Percentiles rank a stretch among this genome's conserved stretches.
These are phyloP conservation scores for Orchestes rusci DNA, from an alignment of 2,888 invertebrate genomes.

Conservation along the genomic window DNA sequence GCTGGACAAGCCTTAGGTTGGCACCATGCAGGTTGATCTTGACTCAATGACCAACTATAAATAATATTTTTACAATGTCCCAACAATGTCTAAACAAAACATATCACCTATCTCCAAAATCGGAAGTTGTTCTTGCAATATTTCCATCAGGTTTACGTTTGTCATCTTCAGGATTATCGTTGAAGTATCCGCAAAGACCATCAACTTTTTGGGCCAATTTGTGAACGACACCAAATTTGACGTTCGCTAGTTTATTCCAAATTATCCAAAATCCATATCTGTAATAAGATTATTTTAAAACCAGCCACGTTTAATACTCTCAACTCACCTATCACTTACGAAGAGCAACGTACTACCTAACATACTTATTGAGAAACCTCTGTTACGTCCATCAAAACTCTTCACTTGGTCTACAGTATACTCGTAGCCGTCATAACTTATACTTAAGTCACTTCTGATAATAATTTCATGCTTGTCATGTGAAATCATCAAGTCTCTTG, in stretches of 20 bases:
- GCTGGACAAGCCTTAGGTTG: slow-evolving; percentile 55
- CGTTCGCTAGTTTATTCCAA: slow-evolving; percentile 56
- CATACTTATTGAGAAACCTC: slow-evolving; percentile 59
- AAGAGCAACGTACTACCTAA: slow-evolving; percentile 65
- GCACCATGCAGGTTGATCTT: slow-evolving; percentile 48
- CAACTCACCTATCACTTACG: slow-evolving; percentile 49
- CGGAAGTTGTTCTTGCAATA: slow-evolving; percentile 53
- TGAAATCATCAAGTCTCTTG: slow-evolving; percentile 55
- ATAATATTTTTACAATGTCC: too few relatives aligned
- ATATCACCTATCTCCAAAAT: slow-evolving; percentile 59
- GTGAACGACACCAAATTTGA: slow-evolving; percentile 62
- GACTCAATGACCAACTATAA: slow-evolving; percentile 58
- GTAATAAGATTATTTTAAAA: background rate
- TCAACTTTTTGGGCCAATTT: slow-evolving; percentile 58
- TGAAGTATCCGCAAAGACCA: slow-evolving; percentile 74
- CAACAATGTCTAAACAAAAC: too few relatives aligned
- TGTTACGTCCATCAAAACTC: slow-evolving; percentile 53
- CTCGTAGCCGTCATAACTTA: slow-evolving; percentile 62
- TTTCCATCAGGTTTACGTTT: slow-evolving; percentile 62
- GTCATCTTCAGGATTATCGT: slow-evolving; percentile 60
- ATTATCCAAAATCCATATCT: slow-evolving; percentile 65
- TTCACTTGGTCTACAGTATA: slow-evolving; percentile 54
- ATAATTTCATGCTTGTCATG: slow-evolving; percentile 53
- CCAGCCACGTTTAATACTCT: background rate
- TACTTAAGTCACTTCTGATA: slow-evolving; percentile 56